Evolutionary conservation across 1,140 invertebrate genomes (phyloP), one percentile per base, ranked within the genome.

Genomic region (Cotesia chilonis): DNA sequence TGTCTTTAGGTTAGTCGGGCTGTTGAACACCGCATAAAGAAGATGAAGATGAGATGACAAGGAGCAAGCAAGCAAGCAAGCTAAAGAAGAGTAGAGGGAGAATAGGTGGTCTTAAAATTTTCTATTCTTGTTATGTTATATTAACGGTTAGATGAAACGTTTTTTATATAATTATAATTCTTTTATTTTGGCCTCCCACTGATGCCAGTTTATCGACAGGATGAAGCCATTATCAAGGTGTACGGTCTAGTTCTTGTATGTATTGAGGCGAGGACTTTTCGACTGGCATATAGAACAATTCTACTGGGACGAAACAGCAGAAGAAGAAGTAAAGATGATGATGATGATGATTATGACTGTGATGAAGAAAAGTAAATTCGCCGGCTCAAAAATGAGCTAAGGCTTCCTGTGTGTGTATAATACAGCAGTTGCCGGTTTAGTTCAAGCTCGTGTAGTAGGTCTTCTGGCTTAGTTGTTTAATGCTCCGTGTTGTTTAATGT

Each of bases 1-100:
- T 71, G 70, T 71, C 70, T 65, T 71, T 71, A 71, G 63, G 70
- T 55, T 51, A 36, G 70, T 35, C 28, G 60, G 41, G 9, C 41
- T n/a, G 14, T 59, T 51, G 57, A 57, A 57, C 14, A 70, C 28
- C 28, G 28, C 37, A 70, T 38, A 51, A 54, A 35, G 66, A 55
- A 54, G 66, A 68, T 54, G 35, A 52, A 14, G 20, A 14, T 51
- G 41, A 41, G 38, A 54, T 9, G 47, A 41, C 14, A 41, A 38
- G 20, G 41, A 67, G 38, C 4, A 38, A 38, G 47, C 9, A 17
- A 20, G 57, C 4, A 20, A 10, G 61, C 20, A n/a, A 51, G 9
- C 9, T 10, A 38, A 12, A 63, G 28, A 36, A 51, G 59, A 47
- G 57, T 38, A 63, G 37, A 47, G 38, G 54, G 20, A 61, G 41